Conservation (phyloP, 2,113 vertebrate genomes). For the Thalassarche chlororhynchos region DNA sequence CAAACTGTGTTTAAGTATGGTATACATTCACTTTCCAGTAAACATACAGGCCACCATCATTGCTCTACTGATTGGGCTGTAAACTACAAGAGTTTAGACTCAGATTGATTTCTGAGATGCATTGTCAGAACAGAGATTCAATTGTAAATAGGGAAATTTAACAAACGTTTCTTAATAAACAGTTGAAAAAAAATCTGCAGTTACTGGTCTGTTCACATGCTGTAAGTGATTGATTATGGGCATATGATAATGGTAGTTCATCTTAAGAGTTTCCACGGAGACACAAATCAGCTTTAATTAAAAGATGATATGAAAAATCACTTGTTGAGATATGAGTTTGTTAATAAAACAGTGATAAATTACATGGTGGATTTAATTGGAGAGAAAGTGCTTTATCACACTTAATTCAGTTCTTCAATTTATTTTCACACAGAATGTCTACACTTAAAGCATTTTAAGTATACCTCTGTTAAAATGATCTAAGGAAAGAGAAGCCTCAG, state of each 20-base stretch:
- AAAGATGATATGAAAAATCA: constrained; percentile 40
- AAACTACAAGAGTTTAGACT: background rate
- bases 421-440: background rate
- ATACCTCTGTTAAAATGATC: background rate
- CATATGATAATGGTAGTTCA: background rate
- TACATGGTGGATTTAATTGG: background rate
- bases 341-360: constrained; percentile 27
- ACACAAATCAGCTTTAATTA: constrained; percentile 28
- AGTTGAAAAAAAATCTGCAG: background rate
- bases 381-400: background rate
- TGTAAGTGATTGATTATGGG: constrained; percentile 17
- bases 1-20: background rate
- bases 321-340: background rate
- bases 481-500: background rate
- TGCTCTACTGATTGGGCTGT: background rate
- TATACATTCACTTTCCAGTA: background rate
- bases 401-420: background rate
- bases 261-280: background rate
- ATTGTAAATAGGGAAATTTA: background rate
- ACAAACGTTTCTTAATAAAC: background rate
- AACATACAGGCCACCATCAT: background rate
- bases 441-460: background rate
- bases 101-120: background rate
- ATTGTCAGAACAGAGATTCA: background rate
- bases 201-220: background rate